These are phyloP conservation scores for Pongo abelii DNA, from an alignment of 2,113 vertebrate genomes.

Conservation along the genomic window DNA sequence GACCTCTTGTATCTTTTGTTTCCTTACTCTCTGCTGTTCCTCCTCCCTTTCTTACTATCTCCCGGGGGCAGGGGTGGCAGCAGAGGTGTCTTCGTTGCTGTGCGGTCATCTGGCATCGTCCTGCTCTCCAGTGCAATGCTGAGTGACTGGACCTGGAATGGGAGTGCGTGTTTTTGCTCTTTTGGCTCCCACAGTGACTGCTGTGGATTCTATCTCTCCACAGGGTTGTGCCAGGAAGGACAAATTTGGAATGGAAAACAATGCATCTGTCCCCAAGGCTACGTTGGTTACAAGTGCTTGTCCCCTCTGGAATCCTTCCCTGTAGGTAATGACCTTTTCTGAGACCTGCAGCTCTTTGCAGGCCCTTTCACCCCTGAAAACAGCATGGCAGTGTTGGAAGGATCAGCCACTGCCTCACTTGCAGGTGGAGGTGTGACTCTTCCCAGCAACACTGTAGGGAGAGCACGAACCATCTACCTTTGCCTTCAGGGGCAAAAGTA, in stretches of 20 bases:
- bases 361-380: not conserved
- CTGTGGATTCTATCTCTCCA: not conserved
- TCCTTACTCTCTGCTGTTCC: not conserved
- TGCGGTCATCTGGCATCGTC: fast-evolving
- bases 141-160: not conserved
- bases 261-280: slow-evolving; percentile 19
- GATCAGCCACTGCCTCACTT: not conserved
- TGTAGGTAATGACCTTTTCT: slow-evolving; percentile 32
- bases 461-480: not conserved
- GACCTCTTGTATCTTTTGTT: not conserved
- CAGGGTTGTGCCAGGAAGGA: not conserved
- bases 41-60: not conserved
- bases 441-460: too few species aligned
- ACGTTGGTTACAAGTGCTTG: not conserved
- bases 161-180: not conserved
- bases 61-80: not conserved
- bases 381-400: not conserved
- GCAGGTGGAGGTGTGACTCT: not conserved
- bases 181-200: not conserved
- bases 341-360: not conserved
- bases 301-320: not conserved
- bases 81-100: not conserved
- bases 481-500: not conserved
- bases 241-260: not conserved
- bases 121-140: not conserved